Conservation (phyloP, 2,888 invertebrate species). For the Tineola bisselliella region DNA sequence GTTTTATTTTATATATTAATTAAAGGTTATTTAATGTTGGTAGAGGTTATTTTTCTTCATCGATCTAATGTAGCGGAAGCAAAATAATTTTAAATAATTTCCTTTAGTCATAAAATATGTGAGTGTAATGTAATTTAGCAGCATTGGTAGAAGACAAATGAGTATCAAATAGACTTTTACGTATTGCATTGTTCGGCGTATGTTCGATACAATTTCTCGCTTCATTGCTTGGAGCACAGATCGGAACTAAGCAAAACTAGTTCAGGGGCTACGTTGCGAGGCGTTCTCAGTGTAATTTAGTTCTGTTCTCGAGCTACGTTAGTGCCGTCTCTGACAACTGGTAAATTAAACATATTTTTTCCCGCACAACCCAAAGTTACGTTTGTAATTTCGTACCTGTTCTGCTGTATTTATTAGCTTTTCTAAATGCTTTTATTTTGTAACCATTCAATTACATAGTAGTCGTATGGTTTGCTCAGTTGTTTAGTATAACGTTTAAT, state of each 20-base stretch:
- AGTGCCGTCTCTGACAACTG: conserved; percentile 5
- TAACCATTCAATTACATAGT: not conserved
- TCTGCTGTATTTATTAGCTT: not conserved
- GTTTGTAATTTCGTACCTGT: conserved; percentile 6
- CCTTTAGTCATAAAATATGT: too few relatives aligned
- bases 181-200: conserved; percentile 15
- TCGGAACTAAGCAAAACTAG: conserved; percentile 14
- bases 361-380: conserved; percentile 1
- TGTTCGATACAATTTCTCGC: conserved; percentile 17
- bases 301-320: not conserved
- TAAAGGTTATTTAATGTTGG: too few relatives aligned
- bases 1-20: too few relatives aligned
- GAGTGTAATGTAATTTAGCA: too few relatives aligned
- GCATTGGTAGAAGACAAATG: conserved; percentile 4
- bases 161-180: conserved; percentile 15
- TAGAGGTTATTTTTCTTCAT: too few relatives aligned
- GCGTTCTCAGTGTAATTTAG: conserved; percentile 12
- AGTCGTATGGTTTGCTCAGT: not conserved
- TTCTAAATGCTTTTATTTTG: not conserved
- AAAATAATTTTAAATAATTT: too few relatives aligned
- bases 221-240: conserved; percentile 14
- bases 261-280: conserved; percentile 5
- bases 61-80: too few relatives aligned
- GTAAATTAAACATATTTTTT: conserved; percentile 11
- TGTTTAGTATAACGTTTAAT: not conserved